Conservation (phyloP, 1,140 invertebrate genomes). For the Pseudomyrmex gracilis region DNA sequence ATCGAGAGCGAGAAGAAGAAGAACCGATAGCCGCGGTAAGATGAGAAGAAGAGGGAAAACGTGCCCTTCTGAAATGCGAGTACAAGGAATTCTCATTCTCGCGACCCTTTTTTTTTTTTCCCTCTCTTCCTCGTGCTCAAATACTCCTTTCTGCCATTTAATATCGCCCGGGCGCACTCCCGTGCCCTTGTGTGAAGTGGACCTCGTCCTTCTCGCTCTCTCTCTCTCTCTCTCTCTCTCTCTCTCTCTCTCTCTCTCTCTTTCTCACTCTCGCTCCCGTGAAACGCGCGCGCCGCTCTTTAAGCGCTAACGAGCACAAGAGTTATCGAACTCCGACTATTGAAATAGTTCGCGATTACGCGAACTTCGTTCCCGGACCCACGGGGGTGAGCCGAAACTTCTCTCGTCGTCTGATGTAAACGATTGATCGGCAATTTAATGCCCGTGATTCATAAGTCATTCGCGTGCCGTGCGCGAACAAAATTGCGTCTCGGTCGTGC, state of each 20-base stretch:
- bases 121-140: background rate
- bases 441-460: conserved; percentile 1
- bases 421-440: conserved; percentile 31
- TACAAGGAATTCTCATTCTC: conserved; percentile 58
- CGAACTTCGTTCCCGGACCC: background rate
- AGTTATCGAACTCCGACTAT: conserved; percentile 31
- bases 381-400: background rate
- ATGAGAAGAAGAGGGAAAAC: background rate
- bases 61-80: conserved; percentile 20
- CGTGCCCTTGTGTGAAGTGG: conserved; percentile 31
- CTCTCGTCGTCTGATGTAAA: background rate
- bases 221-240: too few relatives aligned
- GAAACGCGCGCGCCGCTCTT: background rate
- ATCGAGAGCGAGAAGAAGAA: background rate
- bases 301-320: conserved; percentile 23
- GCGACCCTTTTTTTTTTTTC: conserved; percentile 5
- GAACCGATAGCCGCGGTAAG: too few relatives aligned
- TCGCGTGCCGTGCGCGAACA: background rate
- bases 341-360: conserved; percentile 36
- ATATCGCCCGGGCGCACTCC: conserved; percentile 37
- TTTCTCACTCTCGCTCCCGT: too few relatives aligned
- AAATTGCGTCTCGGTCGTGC: background rate
- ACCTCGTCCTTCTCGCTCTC: background rate
- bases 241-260: too few relatives aligned
- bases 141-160: conserved; percentile 60